Conservation (phyloP, 2,888 invertebrate species). For the Fragum sueziense region DNA sequence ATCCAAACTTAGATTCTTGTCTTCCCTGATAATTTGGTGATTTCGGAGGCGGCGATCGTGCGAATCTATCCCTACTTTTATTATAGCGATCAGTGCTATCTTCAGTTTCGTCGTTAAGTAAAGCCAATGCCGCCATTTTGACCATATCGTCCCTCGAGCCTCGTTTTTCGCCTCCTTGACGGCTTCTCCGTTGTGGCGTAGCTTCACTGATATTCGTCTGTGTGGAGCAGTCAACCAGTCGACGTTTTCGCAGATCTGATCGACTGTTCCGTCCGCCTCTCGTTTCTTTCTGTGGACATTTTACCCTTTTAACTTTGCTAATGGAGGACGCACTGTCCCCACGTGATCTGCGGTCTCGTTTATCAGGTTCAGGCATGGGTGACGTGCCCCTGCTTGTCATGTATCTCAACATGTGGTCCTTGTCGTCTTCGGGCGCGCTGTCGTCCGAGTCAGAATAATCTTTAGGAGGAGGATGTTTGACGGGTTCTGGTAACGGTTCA, state of each 20-base stretch:
- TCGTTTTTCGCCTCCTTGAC: slow-evolving; percentile 57
- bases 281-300: slow-evolving; percentile 62
- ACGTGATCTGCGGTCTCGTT: slow-evolving; percentile 60
- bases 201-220: slow-evolving; percentile 71
- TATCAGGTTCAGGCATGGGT: slow-evolving; percentile 75
- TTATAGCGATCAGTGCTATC: slow-evolving; percentile 66
- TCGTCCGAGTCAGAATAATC: slow-evolving; percentile 70
- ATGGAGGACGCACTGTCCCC: slow-evolving; percentile 64
- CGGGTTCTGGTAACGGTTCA: slow-evolving; percentile 49
- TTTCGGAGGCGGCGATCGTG: slow-evolving; percentile 48
- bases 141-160: slow-evolving; percentile 62
- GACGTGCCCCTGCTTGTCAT: slow-evolving; percentile 78
- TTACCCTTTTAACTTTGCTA: slow-evolving; percentile 72
- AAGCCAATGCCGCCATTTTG: slow-evolving; percentile 62
- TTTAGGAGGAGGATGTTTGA: slow-evolving; percentile 60
- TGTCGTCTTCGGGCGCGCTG: slow-evolving; percentile 77
- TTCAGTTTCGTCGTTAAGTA: slow-evolving; percentile 54
- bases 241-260: slow-evolving; percentile 54
- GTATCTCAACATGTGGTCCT: slow-evolving; percentile 67
- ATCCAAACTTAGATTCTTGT: slow-evolving; percentile 39
- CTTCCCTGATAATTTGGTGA: slow-evolving; percentile 51
- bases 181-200: slow-evolving; percentile 56
- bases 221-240: slow-evolving; percentile 70
- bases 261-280: slow-evolving; percentile 58
- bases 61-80: slow-evolving; percentile 71